Percentiles rank a stretch among this genome's conserved stretches.
Evolutionary conservation across 2,888 invertebrate species (phyloP).

Genomic region (Aricia artaxerxes): DNA sequence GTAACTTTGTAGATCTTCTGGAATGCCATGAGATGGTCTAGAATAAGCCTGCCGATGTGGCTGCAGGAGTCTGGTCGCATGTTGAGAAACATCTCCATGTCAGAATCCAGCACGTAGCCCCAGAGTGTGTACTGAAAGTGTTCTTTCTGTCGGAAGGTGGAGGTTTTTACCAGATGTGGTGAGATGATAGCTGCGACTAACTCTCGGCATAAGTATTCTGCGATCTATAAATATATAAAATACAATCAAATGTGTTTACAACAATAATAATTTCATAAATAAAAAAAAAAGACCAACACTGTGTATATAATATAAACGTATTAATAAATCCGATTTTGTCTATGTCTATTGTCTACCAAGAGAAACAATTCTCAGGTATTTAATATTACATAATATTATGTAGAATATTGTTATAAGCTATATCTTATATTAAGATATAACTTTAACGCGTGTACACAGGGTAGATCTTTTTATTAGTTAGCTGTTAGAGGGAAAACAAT

Average conservation of each 20-base stretch:
- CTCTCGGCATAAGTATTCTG: slow-evolving; percentile 83
- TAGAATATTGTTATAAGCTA: too few species aligned
- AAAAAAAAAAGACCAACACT: too few species aligned
- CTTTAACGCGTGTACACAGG: too few species aligned
- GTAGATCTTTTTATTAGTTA: too few species aligned
- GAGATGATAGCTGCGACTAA: slow-evolving; percentile 80
- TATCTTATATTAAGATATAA: too few species aligned
- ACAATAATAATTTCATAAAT: too few species aligned
- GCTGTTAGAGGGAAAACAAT: too few species aligned
- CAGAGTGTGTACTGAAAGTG: slow-evolving; percentile 79
- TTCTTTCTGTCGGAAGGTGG: slow-evolving; percentile 74
- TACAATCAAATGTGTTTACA: neutral
- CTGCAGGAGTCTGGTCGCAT: slow-evolving; percentile 81
- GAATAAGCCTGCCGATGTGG: slow-evolving; percentile 76
- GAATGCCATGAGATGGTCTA: slow-evolving; percentile 77
- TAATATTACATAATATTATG: too few species aligned
- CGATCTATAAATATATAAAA: slow-evolving; percentile 63
- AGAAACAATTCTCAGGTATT: too few species aligned
- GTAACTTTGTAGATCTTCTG: slow-evolving; percentile 73
- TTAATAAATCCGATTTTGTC: too few species aligned
- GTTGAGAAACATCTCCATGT: slow-evolving; percentile 80
- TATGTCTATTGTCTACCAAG: too few species aligned
- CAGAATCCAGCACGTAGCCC: slow-evolving; percentile 79
- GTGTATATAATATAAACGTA: too few species aligned
- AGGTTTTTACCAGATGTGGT: slow-evolving; percentile 71